A percentile compares a stretch with the other conserved stretches of the same genome.
phyloP scores from a whole-genome alignment of 2,113 vertebrate species.

The Daubentonia madagascariensis region DNA sequence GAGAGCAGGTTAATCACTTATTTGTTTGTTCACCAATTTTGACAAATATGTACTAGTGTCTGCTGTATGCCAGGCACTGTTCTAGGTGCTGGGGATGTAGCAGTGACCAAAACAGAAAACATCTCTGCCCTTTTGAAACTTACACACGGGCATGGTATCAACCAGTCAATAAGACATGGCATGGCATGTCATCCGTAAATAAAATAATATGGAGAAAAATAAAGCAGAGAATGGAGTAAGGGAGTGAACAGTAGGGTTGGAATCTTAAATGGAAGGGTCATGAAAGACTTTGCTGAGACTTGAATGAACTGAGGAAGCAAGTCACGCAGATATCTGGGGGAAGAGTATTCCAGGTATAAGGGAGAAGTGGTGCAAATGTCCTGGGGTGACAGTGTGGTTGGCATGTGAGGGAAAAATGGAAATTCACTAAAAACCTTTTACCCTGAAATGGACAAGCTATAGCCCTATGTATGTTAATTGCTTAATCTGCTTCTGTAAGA shows the following conservation, averaged over 20 bases:
- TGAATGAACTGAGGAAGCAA: constrained; percentile 46
- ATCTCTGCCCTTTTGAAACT: not conserved
- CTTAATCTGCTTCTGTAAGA: no score
- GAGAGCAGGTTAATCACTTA: not conserved
- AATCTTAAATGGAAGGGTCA: not conserved
- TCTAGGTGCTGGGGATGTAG: not conserved
- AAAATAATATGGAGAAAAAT: not conserved
- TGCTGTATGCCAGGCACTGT: not conserved
- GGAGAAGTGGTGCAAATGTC: not conserved
- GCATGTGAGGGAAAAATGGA: no score
- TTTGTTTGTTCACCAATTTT: not conserved
- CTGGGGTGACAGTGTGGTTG: not conserved
- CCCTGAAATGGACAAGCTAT: no score
- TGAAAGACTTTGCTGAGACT: not conserved
- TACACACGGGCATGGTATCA: not conserved
- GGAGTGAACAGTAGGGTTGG: not conserved
- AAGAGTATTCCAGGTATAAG: not conserved
- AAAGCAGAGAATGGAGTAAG: not conserved
- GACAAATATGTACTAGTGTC: not conserved
- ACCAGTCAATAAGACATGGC: not conserved
- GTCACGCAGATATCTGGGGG: not conserved
- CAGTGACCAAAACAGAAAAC: not conserved
- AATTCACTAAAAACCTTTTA: no score
- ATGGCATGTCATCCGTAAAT: not conserved
- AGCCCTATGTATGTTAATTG: no score